Conservation (phyloP, 2,888 invertebrate species). For the Agriopis marginaria region DNA sequence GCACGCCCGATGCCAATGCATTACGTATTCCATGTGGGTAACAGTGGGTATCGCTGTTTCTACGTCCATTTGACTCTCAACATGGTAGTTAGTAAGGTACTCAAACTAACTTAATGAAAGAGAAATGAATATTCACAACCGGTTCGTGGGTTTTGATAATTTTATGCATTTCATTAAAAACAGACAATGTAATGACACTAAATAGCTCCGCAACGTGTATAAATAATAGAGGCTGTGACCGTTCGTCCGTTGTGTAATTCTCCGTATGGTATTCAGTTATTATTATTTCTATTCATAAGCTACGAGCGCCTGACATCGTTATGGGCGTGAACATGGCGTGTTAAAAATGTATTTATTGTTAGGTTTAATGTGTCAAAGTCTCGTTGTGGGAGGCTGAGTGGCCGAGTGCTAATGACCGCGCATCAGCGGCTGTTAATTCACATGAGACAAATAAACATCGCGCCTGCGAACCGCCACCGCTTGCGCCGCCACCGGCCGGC, state of each 20-base stretch:
- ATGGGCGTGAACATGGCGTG: conserved; percentile 40
- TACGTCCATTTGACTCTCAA: conserved; percentile 15
- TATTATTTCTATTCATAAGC: conserved; percentile 39
- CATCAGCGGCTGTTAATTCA: conserved; percentile 52
- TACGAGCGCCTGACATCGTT: conserved; percentile 38
- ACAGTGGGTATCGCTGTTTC: conserved; percentile 25
- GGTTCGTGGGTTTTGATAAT: conserved; percentile 22
- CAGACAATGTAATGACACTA: conserved; percentile 21
- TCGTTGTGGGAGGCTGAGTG: conserved; percentile 66
- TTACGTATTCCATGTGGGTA: conserved; percentile 37
- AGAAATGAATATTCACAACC: conserved; percentile 23
- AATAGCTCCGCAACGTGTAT: conserved; percentile 10
- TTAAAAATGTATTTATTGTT: conserved; percentile 42
- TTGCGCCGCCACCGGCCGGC: conserved; percentile 1
- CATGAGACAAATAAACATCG: conserved; percentile 50
- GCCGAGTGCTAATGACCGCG: conserved; percentile 67
- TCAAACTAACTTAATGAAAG: conserved; percentile 8
- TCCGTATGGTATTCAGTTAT: conserved; percentile 33
- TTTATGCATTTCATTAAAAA: conserved; percentile 22
- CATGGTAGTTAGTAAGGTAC: neutral
- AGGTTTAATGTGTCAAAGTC: conserved; percentile 50
- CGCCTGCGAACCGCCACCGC: conserved; percentile 25
- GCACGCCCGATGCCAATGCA: conserved; percentile 31
- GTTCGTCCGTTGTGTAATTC: conserved; percentile 37
- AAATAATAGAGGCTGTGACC: conserved; percentile 25